These are phyloP conservation scores for Asbolus verrucosus DNA, from an alignment of 1,140 invertebrate species.

Conservation along the genomic window DNA sequence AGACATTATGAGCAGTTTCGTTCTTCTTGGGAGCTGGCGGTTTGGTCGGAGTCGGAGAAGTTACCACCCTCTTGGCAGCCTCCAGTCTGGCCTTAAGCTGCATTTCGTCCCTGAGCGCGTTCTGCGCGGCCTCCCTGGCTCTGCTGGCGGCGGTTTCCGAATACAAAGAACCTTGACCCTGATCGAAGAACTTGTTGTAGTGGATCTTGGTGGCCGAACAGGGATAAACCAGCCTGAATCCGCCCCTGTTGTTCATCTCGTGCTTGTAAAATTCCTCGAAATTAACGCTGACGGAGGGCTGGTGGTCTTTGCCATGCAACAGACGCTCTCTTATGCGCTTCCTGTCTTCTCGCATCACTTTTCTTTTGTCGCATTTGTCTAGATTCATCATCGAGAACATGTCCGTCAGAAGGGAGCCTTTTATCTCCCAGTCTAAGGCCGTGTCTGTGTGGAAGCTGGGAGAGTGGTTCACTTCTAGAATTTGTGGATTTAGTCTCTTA, in stretches of 20 bases:
- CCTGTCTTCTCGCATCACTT: conserved; percentile 79
- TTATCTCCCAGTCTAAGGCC: conserved; percentile 84
- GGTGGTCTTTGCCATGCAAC: conserved; percentile 68
- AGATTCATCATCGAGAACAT: conserved; percentile 88
- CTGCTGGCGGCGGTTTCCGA: conserved; percentile 83
- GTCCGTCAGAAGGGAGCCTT: conserved; percentile 83
- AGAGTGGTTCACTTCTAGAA: conserved; percentile 92
- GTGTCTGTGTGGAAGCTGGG: conserved; percentile 92
- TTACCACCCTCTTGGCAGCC: conserved; percentile 58
- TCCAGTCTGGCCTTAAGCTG: conserved; percentile 67
- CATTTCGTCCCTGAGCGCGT: conserved; percentile 72
- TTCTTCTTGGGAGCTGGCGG: conserved; percentile 42
- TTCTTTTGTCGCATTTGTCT: conserved; percentile 80
- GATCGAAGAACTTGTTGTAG: conserved; percentile 74
- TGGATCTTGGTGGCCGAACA: conserved; percentile 24
- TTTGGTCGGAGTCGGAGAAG: conserved; percentile 49
- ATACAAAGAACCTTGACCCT: conserved; percentile 78
- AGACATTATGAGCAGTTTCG: neutral
- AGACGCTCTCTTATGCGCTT: conserved; percentile 75
- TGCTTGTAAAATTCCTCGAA: conserved; percentile 61
- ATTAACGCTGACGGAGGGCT: conserved; percentile 41
- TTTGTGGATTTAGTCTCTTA: conserved; percentile 84
- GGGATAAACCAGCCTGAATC: conserved; percentile 69
- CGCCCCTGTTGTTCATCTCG: conserved; percentile 68
- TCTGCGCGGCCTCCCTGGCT: conserved; percentile 76